Percentiles rank a stretch among this genome's conserved stretches.
Evolutionary conservation across 2,888 invertebrate genomes (phyloP).

Genomic region (Cylindroiulus punctatus): DNA sequence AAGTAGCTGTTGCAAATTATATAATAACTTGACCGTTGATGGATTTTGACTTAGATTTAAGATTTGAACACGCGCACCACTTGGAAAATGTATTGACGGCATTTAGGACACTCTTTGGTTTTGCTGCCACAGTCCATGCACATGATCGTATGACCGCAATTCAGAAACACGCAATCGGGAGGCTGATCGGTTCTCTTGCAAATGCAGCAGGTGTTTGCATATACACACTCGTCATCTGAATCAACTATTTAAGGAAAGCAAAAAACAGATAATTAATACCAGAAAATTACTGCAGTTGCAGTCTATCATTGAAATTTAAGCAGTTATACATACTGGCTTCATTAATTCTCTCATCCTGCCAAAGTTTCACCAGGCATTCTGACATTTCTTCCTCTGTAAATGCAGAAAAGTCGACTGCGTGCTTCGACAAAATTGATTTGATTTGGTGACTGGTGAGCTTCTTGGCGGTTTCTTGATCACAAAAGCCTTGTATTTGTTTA

Average conservation of each 20-base stretch:
- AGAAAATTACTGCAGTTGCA: too few relatives aligned
- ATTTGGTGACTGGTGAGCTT: constrained; percentile 65
- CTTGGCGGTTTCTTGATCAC: not conserved
- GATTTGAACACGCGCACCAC: constrained; percentile 90
- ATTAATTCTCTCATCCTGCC: constrained; percentile 68
- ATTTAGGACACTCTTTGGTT: constrained; percentile 91
- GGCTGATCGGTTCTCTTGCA: constrained; percentile 85
- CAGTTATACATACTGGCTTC: not conserved
- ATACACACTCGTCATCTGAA: constrained; percentile 65
- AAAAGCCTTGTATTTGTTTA: not conserved
- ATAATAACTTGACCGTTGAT: too few relatives aligned
- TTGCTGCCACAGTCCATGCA: constrained; percentile 87
- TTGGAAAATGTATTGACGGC: constrained; percentile 88
- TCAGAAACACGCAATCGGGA: constrained; percentile 90
- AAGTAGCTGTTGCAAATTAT: too few relatives aligned
- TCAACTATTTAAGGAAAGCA: not conserved
- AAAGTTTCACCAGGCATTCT: constrained; percentile 78
- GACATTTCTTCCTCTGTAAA: constrained; percentile 86
- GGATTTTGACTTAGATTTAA: constrained; percentile 64
- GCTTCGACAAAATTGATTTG: constrained; percentile 81
- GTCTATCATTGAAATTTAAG: too few relatives aligned
- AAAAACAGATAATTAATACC: too few relatives aligned
- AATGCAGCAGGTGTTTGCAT: constrained; percentile 87
- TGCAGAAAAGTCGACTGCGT: constrained; percentile 88
- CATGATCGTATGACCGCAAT: constrained; percentile 94